These are phyloP conservation scores for Oncorhynchus tshawytscha DNA, from an alignment of 2,113 vertebrate species.

Conservation along the genomic window DNA sequence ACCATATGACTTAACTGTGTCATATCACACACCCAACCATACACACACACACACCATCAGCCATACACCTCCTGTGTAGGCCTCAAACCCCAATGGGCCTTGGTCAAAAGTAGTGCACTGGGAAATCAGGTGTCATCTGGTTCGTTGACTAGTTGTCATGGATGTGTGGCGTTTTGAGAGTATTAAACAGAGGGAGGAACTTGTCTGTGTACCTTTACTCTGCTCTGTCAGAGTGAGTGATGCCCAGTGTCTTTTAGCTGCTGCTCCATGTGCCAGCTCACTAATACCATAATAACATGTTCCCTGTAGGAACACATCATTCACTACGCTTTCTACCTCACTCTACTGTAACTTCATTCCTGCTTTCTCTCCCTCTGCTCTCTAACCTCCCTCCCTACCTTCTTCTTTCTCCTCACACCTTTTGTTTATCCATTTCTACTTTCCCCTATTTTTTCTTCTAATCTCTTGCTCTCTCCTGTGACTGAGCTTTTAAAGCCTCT, in stretches of 20 bases:
- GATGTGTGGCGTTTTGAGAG: too few relatives aligned
- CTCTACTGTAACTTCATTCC: background rate
- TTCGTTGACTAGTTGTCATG: too few relatives aligned
- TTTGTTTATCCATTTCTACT: background rate
- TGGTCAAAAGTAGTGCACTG: too few relatives aligned
- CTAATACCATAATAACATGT: slow-evolving; percentile 43
- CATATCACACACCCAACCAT: slow-evolving; percentile 3
- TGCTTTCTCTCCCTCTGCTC: background rate
- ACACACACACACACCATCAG: slow-evolving; percentile 12
- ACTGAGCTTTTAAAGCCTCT: background rate
- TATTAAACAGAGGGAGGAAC: too few relatives aligned
- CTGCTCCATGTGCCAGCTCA: slow-evolving; percentile 16
- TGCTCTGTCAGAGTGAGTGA: slow-evolving; percentile 29
- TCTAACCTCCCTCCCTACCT: slow-evolving; percentile 5
- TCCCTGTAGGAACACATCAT: slow-evolving; percentile 8
- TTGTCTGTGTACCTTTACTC: background rate
- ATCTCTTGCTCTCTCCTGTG: slow-evolving; percentile 30
- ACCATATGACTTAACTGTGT: background rate
- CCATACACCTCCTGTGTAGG: slow-evolving; percentile 38
- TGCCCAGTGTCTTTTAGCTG: slow-evolving; percentile 31
- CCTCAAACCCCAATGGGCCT: too few relatives aligned
- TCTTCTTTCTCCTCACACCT: background rate
- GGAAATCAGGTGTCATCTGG: too few relatives aligned
- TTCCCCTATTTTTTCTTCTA: background rate
- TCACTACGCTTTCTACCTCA: background rate